These are phyloP conservation scores for Nomada ferruginata DNA, from an alignment of 2,888 invertebrate species.

Conservation along the genomic window DNA sequence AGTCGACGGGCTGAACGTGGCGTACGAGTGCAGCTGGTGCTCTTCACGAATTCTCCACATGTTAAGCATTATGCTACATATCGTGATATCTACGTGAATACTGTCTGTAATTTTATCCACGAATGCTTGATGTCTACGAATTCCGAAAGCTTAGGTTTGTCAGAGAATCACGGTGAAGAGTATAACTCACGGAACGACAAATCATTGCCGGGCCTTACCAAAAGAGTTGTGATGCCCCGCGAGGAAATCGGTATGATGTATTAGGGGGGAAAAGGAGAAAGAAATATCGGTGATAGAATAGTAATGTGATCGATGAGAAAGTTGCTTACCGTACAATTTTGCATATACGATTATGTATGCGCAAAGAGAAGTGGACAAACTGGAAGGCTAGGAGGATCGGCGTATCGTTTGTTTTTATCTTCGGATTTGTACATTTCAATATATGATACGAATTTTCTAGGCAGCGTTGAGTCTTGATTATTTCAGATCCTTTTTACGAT, in stretches of 20 bases:
- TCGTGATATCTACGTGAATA: slow-evolving; percentile 87
- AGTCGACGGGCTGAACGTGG: slow-evolving; percentile 86
- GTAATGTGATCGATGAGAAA: slow-evolving; percentile 25
- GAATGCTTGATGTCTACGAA: slow-evolving; percentile 84
- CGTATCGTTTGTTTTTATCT: slow-evolving; percentile 15
- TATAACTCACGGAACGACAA: slow-evolving; percentile 52
- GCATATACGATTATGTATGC: not conserved
- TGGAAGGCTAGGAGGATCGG: slow-evolving; percentile 48
- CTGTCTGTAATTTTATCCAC: slow-evolving; percentile 87
- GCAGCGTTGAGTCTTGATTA: slow-evolving; percentile 43
- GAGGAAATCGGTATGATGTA: slow-evolving; percentile 66
- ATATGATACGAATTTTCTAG: not conserved
- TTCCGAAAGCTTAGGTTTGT: slow-evolving; percentile 33
- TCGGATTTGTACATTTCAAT: not conserved
- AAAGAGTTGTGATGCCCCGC: slow-evolving; percentile 75
- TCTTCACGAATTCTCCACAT: slow-evolving; percentile 90
- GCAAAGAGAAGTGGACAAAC: slow-evolving; percentile 16
- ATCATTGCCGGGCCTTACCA: slow-evolving; percentile 69
- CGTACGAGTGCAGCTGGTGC: slow-evolving; percentile 86
- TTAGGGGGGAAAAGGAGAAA: not conserved
- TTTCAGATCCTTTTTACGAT: not conserved
- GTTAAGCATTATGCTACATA: slow-evolving; percentile 89
- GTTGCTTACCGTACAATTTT: slow-evolving; percentile 16
- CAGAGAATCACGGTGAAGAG: slow-evolving; percentile 50
- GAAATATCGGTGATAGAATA: slow-evolving; percentile 16